Percentiles rank a stretch among this genome's conserved stretches.
Evolutionary conservation across 2,113 vertebrate species (phyloP).

Genomic region (Albula glossodonta): DNA sequence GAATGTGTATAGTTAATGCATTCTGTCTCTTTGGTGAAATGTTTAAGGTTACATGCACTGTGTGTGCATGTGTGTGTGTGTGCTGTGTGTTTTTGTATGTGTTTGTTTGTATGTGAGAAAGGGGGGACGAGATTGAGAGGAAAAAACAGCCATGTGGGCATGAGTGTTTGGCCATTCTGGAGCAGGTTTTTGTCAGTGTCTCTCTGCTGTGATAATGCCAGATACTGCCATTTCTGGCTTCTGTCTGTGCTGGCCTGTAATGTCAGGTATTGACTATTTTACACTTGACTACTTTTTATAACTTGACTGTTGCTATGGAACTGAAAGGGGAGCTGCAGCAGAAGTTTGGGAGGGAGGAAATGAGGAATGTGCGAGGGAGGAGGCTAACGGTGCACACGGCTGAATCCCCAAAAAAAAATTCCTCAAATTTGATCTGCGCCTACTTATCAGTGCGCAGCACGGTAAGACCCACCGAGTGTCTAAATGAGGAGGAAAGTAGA

Average conservation of each 20-base stretch:
- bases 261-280: background rate
- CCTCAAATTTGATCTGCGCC: background rate
- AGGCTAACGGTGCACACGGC: background rate
- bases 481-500: background rate
- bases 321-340: background rate
- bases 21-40: background rate
- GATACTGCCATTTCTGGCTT: background rate
- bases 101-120: background rate
- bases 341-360: background rate
- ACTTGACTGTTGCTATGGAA: slow-evolving; percentile 9
- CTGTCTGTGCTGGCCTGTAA: background rate
- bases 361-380: background rate
- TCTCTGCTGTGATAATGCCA: background rate
- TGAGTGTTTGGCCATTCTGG: background rate
- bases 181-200: background rate
- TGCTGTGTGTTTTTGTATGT: slow-evolving; percentile 4
- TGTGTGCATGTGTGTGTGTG: background rate
- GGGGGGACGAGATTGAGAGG: background rate
- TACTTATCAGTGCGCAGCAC: background rate
- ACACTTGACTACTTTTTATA: background rate
- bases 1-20: background rate
- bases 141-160: background rate
- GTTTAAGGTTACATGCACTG: background rate
- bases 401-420: background rate
- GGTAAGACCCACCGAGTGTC: background rate